phyloP scores from a whole-genome alignment of 2,797 vertebrate species.

The Mus spretus region DNA sequence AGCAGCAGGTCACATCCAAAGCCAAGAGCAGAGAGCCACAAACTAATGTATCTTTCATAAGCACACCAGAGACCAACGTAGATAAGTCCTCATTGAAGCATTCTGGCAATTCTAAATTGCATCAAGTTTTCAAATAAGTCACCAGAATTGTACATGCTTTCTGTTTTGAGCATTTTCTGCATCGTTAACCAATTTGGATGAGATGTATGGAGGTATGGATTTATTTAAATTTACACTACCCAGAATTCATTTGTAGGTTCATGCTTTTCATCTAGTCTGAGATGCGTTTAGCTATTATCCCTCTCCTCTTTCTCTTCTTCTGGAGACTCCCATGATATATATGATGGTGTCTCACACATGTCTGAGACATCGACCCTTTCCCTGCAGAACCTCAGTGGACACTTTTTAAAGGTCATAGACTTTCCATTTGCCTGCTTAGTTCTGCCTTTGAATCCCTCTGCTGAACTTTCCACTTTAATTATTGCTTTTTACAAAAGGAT shows the following conservation, averaged over 20 bases:
- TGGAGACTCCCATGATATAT: not conserved
- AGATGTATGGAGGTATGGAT: not conserved
- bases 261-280: not conserved
- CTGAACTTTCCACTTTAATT: not conserved
- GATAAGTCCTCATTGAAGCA: not conserved
- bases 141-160: not conserved
- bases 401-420: conserved; percentile 14
- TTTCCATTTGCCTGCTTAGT: conserved; percentile 14
- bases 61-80: not conserved
- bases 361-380: not conserved
- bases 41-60: not conserved
- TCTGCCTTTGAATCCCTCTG: not conserved
- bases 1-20: not conserved
- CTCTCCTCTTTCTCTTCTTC: not conserved
- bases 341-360: not conserved
- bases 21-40: not conserved
- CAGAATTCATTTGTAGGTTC: not conserved
- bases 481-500: conserved; percentile 3
- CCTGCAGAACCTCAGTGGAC: not conserved
- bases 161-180: not conserved
- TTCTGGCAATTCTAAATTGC: not conserved
- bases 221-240: not conserved
- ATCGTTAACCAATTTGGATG: not conserved
- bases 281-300: not conserved
- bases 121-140: not conserved